Evolutionary conservation across 2,888 invertebrate genomes (phyloP).

Genomic region (Calameuta filiformis): DNA sequence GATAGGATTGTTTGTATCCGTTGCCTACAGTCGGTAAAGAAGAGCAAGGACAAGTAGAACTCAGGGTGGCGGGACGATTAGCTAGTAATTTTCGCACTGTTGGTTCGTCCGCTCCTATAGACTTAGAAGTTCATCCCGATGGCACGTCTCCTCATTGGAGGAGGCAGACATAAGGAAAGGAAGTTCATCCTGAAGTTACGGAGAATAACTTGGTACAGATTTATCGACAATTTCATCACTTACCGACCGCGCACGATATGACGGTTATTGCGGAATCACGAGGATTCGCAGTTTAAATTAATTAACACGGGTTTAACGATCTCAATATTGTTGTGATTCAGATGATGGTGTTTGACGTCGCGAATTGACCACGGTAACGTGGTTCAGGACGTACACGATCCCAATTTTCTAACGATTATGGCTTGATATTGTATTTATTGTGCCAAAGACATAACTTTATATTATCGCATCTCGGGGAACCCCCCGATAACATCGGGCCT

Average conservation of each 20-base stretch:
- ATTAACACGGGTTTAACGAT: not conserved
- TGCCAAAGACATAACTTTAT: conserved; percentile 54
- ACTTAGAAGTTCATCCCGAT: no score
- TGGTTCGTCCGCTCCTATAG: not conserved
- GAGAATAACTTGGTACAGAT: not conserved
- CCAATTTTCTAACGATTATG: conserved; percentile 21
- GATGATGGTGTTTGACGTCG: not conserved
- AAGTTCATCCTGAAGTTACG: no score
- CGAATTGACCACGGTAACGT: not conserved
- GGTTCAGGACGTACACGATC: not conserved
- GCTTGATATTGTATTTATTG: conserved; percentile 55
- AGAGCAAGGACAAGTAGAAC: not conserved
- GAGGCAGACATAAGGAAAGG: no score
- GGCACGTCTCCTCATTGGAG: no score
- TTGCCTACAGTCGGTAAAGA: not conserved
- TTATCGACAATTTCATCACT: not conserved
- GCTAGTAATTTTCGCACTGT: not conserved
- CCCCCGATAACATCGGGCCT: not conserved
- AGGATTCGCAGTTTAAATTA: not conserved
- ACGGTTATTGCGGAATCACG: not conserved
- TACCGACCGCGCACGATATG: not conserved
- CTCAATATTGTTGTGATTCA: not conserved
- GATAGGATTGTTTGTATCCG: not conserved
- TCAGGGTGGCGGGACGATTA: not conserved
- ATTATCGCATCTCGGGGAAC: conserved; percentile 1